These are phyloP conservation scores for Ichneumon xanthorius DNA, from an alignment of 2,888 invertebrate genomes.

Conservation along the genomic window DNA sequence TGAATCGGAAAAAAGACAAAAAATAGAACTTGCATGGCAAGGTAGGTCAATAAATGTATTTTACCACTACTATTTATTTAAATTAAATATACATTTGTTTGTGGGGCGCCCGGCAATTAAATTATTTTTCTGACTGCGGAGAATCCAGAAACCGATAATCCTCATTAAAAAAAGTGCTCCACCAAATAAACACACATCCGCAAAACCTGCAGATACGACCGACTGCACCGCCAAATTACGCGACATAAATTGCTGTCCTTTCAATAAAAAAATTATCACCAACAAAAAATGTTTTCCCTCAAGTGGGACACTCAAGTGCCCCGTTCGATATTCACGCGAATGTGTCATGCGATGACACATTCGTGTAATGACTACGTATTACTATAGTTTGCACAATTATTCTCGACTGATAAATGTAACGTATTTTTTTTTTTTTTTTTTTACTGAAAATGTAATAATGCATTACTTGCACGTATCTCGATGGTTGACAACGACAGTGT, in stretches of 20 bases:
- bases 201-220: constrained; percentile 14
- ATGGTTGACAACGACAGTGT: constrained; percentile 36
- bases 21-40: no score
- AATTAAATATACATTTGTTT: no score
- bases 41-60: no score
- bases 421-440: constrained; percentile 27
- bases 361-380: no score
- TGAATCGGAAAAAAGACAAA: no score
- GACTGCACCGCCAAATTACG: background rate
- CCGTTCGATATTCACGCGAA: constrained; percentile 9
- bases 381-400: constrained; percentile 17
- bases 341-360: background rate
- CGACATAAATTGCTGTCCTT: constrained; percentile 12
- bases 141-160: background rate
- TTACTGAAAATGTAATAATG: background rate
- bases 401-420: constrained; percentile 20
- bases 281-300: background rate
- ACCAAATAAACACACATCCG: background rate
- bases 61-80: no score
- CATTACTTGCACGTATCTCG: constrained; percentile 47
- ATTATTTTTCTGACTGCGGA: no score
- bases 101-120: no score
- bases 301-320: background rate
- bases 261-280: constrained; percentile 1
- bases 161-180: background rate